phyloP scores from a whole-genome alignment of 2,888 invertebrate genomes.

The Heteromyza rotundicornis region DNA sequence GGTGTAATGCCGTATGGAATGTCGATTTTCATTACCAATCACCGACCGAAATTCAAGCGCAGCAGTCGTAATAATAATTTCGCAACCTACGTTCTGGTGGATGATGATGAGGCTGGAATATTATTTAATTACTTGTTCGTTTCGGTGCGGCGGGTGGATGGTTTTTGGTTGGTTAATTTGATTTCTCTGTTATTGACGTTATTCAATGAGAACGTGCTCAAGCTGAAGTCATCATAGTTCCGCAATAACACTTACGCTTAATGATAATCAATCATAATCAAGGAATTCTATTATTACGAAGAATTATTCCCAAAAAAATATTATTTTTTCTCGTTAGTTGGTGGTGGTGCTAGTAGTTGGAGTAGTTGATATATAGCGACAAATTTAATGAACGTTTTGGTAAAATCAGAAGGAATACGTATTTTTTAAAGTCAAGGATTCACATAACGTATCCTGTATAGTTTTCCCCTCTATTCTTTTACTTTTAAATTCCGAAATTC shows the following conservation, averaged over 20 bases:
- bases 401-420: too few relatives aligned
- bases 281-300: neutral
- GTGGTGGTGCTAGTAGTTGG: too few relatives aligned
- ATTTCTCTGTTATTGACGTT: slow-evolving; percentile 5
- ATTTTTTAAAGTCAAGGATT: too few relatives aligned
- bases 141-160: neutral
- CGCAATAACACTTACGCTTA: neutral
- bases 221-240: neutral
- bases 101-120: neutral
- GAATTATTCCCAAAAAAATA: too few relatives aligned
- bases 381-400: too few relatives aligned
- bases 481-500: too few relatives aligned
- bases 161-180: neutral
- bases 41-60: neutral
- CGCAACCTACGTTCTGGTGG: neutral
- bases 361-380: too few relatives aligned
- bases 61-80: neutral
- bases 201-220: slow-evolving; percentile 1
- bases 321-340: too few relatives aligned
- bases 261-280: slow-evolving; percentile 3
- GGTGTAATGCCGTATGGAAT: slow-evolving; percentile 37
- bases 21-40: slow-evolving; percentile 40
- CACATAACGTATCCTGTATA: too few relatives aligned
- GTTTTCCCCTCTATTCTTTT: too few relatives aligned
- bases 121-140: slow-evolving; percentile 5